A percentile compares a stretch with the other conserved stretches of the same genome.
phyloP scores from a whole-genome alignment of 2,888 invertebrate genomes.

The Clepsis dumicolana region DNA sequence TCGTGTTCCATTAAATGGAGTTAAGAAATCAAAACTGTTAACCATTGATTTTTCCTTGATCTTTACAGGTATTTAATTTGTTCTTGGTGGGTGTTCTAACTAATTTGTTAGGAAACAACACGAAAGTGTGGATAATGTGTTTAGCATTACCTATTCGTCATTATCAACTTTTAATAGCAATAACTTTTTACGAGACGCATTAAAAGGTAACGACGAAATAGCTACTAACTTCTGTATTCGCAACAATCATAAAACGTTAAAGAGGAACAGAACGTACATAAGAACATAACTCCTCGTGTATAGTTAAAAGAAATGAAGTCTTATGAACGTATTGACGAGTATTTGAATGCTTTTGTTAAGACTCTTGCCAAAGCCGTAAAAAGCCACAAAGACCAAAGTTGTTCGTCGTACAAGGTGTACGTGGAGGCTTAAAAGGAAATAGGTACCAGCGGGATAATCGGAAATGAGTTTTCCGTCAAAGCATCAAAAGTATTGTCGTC shows the following conservation, averaged over 20 bases:
- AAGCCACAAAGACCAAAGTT: constrained; percentile 10
- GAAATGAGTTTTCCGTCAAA: constrained; percentile 38
- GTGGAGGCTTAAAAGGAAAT: constrained; percentile 18
- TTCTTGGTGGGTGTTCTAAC: not conserved
- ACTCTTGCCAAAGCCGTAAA: constrained; percentile 8
- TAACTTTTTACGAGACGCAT: constrained; percentile 31
- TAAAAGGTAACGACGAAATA: constrained; percentile 27
- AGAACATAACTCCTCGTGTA: not conserved
- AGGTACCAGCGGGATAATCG: constrained; percentile 19
- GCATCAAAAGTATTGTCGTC: constrained; percentile 20
- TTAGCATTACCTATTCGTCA: constrained; percentile 1
- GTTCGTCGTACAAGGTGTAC: not conserved
- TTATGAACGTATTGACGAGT: not conserved
- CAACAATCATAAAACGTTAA: constrained; percentile 22
- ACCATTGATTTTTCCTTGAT: not conserved
- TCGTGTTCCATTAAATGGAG: not conserved
- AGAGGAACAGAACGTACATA: not conserved
- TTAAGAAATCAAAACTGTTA: not conserved
- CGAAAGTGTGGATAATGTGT: not conserved
- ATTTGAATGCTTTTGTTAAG: constrained; percentile 12
- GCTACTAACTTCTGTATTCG: constrained; percentile 5
- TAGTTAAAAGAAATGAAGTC: constrained; percentile 3
- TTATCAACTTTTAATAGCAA: constrained; percentile 20
- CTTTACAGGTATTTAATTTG: not conserved
- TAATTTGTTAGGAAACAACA: not conserved